Evolutionary conservation across 2,113 vertebrate species (phyloP), one percentile per base, ranked within the genome.

Genomic region (Cricetomys ansorgei): DNA sequence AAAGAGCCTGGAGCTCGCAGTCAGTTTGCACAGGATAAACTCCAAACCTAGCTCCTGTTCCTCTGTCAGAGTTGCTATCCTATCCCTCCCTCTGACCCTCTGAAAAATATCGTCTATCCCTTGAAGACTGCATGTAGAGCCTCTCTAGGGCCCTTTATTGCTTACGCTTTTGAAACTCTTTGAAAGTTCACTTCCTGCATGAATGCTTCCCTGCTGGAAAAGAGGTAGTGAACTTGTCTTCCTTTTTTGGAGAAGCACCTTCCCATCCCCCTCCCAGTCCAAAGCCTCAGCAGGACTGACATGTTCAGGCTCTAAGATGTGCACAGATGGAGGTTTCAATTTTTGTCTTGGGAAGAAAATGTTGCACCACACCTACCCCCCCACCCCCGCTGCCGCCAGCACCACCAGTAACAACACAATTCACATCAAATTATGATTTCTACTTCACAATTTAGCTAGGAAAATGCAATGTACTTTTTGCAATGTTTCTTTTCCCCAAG

Each of bases 141-240:
- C 23, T 75, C 80, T 77, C 84, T 93, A 62, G 76, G 73, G 94
- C 97, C 96, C 94, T 95, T 93, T 84, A 96, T 50, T 95, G 87
- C 69, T 69, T 84, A 79, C 83, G 92, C 89, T 92, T 97, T 95
- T 94, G 86, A 91, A 96, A 97, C 57, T 92, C 93, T 94, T 95
- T 95, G 65, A 85, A 97, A 91, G 83, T 91, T 89, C 89, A 94
- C 95, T 96, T 97, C 91, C 95, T 96, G 92, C 89, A 75, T 76
- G 67, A 96, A 87, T 59, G 93, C 79, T 59, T 91, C 88, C 70
- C 73, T 67, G 86, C 50, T 79, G 13, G 17, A 92, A 80, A 70
- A 97, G 94, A 94, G 73, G 94, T n/a, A 80, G 73, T 64, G 73
- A 95, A 94, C 80, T 69, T 94, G 67, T 79, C 43, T 96, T 77